Evolutionary conservation across 2,113 vertebrate genomes (phyloP).

Genomic region (Pantherophis guttatus): DNA sequence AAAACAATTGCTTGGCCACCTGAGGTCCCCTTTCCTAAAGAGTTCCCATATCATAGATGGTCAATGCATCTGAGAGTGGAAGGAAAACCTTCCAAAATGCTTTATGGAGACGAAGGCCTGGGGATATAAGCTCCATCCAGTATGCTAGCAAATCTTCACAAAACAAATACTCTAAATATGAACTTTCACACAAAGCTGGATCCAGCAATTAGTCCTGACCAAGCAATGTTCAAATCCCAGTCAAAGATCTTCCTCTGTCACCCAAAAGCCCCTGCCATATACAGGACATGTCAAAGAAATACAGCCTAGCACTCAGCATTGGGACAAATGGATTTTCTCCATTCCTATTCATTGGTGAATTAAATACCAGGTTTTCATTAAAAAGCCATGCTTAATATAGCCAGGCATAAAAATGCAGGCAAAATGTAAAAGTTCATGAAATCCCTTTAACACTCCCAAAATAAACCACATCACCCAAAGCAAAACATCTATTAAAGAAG

Average conservation of each 20-base stretch:
- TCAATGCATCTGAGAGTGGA: background rate
- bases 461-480: background rate
- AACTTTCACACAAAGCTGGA: background rate
- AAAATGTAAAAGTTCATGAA: background rate
- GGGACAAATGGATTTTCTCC: background rate
- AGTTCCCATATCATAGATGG: background rate
- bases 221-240: background rate
- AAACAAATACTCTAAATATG: background rate
- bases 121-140: background rate
- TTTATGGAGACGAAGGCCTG: background rate
- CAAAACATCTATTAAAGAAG: background rate
- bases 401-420: background rate
- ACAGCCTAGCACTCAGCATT: background rate
- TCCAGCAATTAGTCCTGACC: background rate
- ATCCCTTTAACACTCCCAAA: background rate
- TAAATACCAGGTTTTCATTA: background rate
- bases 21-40: background rate
- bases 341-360: background rate
- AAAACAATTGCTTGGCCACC: background rate
- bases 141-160: background rate
- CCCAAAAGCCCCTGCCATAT: too few relatives aligned
- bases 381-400: background rate
- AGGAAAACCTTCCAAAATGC: background rate
- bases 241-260: background rate
- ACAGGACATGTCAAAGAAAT: background rate